Evolutionary conservation across 2,113 vertebrate species (phyloP).

Genomic region (Atherinomorus stipes): DNA sequence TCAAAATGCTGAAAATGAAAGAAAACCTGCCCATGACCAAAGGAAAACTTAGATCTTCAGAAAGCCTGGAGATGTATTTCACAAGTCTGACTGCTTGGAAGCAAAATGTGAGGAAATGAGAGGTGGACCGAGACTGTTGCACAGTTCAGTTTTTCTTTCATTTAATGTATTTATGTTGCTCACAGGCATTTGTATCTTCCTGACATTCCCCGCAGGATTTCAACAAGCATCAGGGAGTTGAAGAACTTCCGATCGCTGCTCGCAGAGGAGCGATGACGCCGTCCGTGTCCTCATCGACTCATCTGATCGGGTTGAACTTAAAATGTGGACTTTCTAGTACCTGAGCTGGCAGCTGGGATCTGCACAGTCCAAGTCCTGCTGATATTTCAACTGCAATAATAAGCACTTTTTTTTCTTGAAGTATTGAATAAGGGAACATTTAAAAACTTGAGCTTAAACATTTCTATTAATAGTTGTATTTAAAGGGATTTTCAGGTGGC

Average conservation of each 20-base stretch:
- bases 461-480: too few species aligned
- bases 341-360: too few species aligned
- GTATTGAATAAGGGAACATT: background rate
- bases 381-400: background rate
- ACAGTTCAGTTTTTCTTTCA: too few species aligned
- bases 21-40: too few species aligned
- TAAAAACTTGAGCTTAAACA: too few species aligned
- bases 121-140: too few species aligned
- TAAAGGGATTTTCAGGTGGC: too few species aligned
- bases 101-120: too few species aligned
- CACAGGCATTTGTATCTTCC: background rate
- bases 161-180: background rate
- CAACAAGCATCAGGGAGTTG: constrained; percentile 92
- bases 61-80: too few species aligned
- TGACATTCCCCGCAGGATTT: constrained; percentile 84
- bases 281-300: background rate
- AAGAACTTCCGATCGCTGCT: constrained; percentile 89
- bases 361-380: constrained; percentile 2
- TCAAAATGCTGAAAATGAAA: too few species aligned
- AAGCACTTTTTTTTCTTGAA: background rate
- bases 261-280: constrained; percentile 69
- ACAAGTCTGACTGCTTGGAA: too few species aligned
- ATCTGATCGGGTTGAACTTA: background rate
- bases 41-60: too few species aligned
- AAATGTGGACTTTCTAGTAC: background rate